phyloP scores from a whole-genome alignment of 2,113 vertebrate genomes.

The Formicarius rufipectus region DNA sequence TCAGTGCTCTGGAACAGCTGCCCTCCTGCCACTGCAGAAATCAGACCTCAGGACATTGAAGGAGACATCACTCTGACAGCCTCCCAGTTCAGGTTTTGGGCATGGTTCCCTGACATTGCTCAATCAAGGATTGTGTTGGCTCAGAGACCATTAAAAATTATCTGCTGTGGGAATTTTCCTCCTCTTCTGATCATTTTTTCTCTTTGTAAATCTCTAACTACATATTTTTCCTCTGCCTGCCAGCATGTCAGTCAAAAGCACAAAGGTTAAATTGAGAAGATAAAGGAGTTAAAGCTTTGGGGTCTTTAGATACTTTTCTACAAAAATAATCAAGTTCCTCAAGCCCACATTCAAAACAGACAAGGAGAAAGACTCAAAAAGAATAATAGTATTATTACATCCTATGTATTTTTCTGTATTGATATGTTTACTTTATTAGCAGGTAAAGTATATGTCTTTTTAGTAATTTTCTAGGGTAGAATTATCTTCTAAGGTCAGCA shows the following conservation, averaged over 20 bases:
- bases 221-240: neutral
- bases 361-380: neutral
- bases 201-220: neutral
- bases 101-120: accelerated
- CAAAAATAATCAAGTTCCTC: neutral
- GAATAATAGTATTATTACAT: neutral
- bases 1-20: neutral
- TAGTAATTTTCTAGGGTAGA: neutral
- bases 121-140: neutral
- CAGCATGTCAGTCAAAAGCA: neutral
- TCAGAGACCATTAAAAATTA: neutral
- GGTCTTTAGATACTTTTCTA: neutral
- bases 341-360: neutral
- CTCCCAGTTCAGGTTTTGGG: neutral
- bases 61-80: neutral
- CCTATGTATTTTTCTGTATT: neutral
- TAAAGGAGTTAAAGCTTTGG: neutral
- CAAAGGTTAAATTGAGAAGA: accelerated
- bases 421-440: neutral
- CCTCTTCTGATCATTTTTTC: neutral
- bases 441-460: neutral
- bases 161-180: neutral
- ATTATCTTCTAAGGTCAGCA: neutral
- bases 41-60: neutral
- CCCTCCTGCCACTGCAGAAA: neutral